A percentile compares a stretch with the other conserved stretches of the same genome.
Conservation (phyloP, 2,113 vertebrate species). For the Ictalurus punctatus region DNA sequence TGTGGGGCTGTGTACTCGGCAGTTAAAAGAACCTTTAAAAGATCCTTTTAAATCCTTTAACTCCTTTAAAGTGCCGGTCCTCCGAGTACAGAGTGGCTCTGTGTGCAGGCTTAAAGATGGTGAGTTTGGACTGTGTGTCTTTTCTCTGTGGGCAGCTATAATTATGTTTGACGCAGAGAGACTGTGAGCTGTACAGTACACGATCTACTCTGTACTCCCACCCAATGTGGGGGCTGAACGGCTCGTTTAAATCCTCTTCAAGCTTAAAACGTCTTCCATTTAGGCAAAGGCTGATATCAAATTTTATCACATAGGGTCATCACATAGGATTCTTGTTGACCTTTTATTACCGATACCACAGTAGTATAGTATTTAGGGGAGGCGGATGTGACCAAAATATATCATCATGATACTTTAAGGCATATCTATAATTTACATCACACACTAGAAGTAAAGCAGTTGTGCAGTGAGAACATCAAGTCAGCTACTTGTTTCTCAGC, state of each 20-base stretch:
- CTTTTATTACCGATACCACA: not conserved
- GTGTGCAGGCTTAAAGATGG: slow-evolving; percentile 30
- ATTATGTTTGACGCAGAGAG: not conserved
- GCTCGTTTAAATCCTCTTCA: slow-evolving; percentile 25
- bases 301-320: not conserved
- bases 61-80: slow-evolving; percentile 22
- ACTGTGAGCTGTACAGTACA: slow-evolving; percentile 12
- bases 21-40: not conserved
- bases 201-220: not conserved
- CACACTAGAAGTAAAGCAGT: not conserved
- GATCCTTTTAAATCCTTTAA: too few relatives aligned
- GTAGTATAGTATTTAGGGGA: not conserved
- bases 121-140: not conserved
- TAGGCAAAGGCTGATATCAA: not conserved
- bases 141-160: slow-evolving; percentile 26
- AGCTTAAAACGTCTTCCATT: not conserved
- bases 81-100: slow-evolving; percentile 53
- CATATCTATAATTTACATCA: not conserved
- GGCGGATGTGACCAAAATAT: not conserved
- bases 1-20: not conserved
- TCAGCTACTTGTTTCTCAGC: not conserved
- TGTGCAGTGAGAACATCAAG: not conserved
- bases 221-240: slow-evolving; percentile 3
- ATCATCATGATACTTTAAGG: not conserved
- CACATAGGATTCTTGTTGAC: not conserved